Base-by-base conservation (phyloP, 2,888 invertebrate genomes). In the Noctua janthina region DNA sequence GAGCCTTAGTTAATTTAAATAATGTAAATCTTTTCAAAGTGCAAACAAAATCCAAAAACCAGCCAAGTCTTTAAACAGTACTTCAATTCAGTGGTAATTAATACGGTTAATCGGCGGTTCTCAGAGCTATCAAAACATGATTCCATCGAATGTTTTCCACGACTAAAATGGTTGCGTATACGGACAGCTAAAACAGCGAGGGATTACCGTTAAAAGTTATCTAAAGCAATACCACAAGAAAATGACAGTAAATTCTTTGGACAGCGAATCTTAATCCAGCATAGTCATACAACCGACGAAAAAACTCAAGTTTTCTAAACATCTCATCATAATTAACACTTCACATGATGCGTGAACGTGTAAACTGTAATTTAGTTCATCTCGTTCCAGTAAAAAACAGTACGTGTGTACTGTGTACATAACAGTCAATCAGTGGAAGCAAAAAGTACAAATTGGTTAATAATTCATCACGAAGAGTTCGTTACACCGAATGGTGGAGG, bases 361-460 rank as follows among this genome's bases (percentile, higher is more conserved):
- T 89, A 84, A 83, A 86, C 88, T 88, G 81, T 86, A 88, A 87
- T 89, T 88, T 80, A 88, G 85, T 88, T 82, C 80, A 85, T 89
- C 87, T 87, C 68, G 64, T 64, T 69, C 74, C 68, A 85, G 74
- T 79, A 85, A 87, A 87, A 88, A 87, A 67, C 29, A 49, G 15
- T 69, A 77, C 59, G 82, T 78, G 59, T 68, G 84, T 69, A 54
- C 71, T 83, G 77, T 82, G 82, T 86, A 76, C 62, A 83, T 71
- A 88, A 81, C 81, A 89, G 79, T 86, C 86, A 84, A 82, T 85
- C 88, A 88, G 78, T 73, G 71, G 78, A 71, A 68, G 81, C 90
- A 89, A 89, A 89, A 89, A 89, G 76, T 77, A 80, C 81, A 88
- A 83, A 88, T 89, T 88, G 82, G 78, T 89, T 81, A 89, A 88